phyloP scores from a whole-genome alignment of 2,113 vertebrate genomes.

The Pachypanchax playfairii region DNA sequence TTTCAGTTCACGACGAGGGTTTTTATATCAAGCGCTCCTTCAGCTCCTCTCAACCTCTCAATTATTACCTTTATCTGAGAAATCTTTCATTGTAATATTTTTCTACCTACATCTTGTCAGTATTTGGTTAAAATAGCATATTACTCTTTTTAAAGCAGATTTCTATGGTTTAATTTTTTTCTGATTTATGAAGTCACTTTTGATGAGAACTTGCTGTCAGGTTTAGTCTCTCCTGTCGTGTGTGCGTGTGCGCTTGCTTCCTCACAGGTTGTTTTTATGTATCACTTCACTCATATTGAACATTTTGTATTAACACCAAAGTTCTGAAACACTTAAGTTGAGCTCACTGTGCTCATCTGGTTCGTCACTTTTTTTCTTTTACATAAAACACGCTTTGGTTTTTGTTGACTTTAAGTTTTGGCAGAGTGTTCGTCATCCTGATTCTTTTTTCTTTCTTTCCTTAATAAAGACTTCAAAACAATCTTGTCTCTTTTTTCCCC shows the following conservation, averaged over 20 bases:
- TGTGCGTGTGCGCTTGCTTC: slow-evolving; percentile 6
- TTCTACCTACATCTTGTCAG: slow-evolving; percentile 74
- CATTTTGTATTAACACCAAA: slow-evolving; percentile 66
- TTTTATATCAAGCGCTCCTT: slow-evolving; percentile 42
- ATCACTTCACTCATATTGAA: slow-evolving; percentile 49
- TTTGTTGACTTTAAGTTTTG: slow-evolving; percentile 47
- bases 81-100: slow-evolving; percentile 73
- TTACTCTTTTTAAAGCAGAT: slow-evolving; percentile 40
- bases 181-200: slow-evolving; percentile 36
- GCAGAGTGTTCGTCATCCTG: slow-evolving; percentile 45
- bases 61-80: slow-evolving; percentile 59
- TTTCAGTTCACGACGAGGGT: slow-evolving; percentile 40
- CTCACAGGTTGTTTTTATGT: slow-evolving; percentile 27
- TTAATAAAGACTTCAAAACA: slow-evolving; percentile 67
- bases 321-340: slow-evolving; percentile 61
- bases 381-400: slow-evolving; percentile 7
- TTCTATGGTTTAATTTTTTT: slow-evolving; percentile 14
- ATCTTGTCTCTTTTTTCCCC: slow-evolving; percentile 23
- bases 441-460: slow-evolving; percentile 48
- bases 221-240: slow-evolving; percentile 35
- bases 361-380: slow-evolving; percentile 13
- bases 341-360: slow-evolving; percentile 30
- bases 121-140: slow-evolving; percentile 69
- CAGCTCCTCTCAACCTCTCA: slow-evolving; percentile 53
- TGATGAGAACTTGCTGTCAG: slow-evolving; percentile 47